These are phyloP conservation scores for Platanista minor DNA, from an alignment of 2,113 vertebrate genomes.

Conservation along the genomic window DNA sequence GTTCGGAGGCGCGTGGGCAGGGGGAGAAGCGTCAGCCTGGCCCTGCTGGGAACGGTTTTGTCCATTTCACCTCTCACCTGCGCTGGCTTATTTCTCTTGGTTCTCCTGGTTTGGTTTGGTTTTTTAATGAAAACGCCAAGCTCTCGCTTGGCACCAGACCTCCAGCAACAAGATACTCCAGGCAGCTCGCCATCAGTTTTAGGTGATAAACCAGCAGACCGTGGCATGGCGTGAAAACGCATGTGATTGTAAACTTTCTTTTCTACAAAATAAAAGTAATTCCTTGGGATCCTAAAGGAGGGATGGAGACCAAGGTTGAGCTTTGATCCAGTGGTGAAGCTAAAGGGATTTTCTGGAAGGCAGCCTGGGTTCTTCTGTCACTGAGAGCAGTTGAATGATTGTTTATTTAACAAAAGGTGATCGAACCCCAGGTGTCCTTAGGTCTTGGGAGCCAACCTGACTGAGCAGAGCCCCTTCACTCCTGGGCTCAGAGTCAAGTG, in stretches of 20 bases:
- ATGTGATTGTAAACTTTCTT: not conserved
- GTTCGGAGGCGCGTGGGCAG: not conserved
- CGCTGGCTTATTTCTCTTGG: not conserved
- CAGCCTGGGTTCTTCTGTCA: not conserved
- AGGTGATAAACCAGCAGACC: rapidly evolving
- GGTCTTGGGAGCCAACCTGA: not conserved
- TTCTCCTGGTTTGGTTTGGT: not conserved
- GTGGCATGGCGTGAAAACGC: rapidly evolving
- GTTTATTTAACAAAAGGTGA: not conserved
- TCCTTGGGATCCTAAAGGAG: too few relatives aligned
- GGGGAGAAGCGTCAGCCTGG: rapidly evolving
- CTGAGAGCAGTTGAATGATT: not conserved
- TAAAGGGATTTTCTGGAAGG: not conserved
- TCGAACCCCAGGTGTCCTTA: not conserved
- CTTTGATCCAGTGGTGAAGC: not conserved
- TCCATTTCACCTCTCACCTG: not conserved
- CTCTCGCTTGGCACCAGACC: not conserved
- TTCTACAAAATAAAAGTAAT: not conserved
- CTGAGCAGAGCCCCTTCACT: not conserved
- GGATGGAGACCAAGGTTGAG: not conserved
- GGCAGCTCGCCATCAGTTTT: not conserved
- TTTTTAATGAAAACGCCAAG: not conserved
- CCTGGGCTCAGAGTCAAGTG: not conserved
- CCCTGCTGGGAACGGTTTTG: not conserved
- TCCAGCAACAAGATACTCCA: not conserved